Percentiles rank a stretch among this genome's conserved stretches.
phyloP scores from a whole-genome alignment of 2,797 vertebrate genomes.

The Paedocypris micromegethes region DNA sequence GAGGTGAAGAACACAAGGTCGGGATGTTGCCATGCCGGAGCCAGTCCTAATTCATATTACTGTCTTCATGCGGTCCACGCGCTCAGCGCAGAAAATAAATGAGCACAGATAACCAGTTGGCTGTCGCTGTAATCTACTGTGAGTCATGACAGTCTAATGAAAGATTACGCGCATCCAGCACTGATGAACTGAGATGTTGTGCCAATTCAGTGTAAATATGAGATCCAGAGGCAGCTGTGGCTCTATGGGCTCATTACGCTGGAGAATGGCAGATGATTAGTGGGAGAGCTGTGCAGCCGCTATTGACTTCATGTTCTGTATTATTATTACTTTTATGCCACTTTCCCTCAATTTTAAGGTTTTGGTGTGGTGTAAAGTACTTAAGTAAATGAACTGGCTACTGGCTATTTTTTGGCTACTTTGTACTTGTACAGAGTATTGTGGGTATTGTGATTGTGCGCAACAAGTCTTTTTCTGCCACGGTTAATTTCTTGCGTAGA shows the following conservation, averaged over 20 bases:
- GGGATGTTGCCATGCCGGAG: conserved; percentile 13
- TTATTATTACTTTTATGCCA: no score
- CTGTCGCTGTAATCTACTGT: conserved; percentile 28
- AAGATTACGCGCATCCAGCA: conserved; percentile 28
- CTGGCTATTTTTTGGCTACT: no score
- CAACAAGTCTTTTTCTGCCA: no score
- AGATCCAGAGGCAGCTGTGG: conserved; percentile 28
- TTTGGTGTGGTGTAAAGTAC: no score
- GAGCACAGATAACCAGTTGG: conserved; percentile 20
- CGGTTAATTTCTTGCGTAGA: no score
- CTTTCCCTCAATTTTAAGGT: no score
- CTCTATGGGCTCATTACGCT: conserved; percentile 14
- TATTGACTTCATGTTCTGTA: no score
- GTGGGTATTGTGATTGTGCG: no score
- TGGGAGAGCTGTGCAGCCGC: no score
- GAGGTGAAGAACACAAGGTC: conserved; percentile 25
- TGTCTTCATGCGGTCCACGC: conserved; percentile 3
- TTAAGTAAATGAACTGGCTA: no score
- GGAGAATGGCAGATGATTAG: conserved; percentile 51
- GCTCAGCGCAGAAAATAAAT: conserved; percentile 27
- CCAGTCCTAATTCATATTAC: conserved; percentile 30
- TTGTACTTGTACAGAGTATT: no score
- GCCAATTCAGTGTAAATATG: conserved; percentile 42
- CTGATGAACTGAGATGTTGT: conserved; percentile 30
- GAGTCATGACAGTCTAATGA: conserved; percentile 46